These are phyloP conservation scores for Chironomus tepperi DNA, from an alignment of 1,140 invertebrate species.

Conservation along the genomic window DNA sequence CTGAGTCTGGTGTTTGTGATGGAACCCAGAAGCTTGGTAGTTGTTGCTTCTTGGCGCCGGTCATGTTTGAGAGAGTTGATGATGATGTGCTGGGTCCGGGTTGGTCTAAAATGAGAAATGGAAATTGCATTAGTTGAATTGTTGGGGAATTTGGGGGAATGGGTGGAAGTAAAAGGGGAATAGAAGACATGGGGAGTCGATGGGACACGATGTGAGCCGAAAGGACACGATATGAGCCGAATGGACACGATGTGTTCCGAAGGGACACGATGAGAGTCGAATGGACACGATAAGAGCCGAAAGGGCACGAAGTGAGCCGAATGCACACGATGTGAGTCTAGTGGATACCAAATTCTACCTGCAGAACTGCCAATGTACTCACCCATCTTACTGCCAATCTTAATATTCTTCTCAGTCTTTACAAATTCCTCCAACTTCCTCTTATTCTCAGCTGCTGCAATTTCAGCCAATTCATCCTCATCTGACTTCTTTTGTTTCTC, in stretches of 20 bases:
- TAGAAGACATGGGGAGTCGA: no score
- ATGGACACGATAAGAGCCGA: no score
- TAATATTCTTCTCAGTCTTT: constrained; percentile 43
- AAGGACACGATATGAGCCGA: no score
- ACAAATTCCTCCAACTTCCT: constrained; percentile 67
- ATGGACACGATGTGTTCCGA: no score
- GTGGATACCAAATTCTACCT: no score
- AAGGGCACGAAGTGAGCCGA: no score
- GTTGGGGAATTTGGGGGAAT: constrained; percentile 23
- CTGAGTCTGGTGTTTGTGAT: constrained; percentile 80
- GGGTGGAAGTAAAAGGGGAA: no score
- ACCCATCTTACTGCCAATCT: constrained; percentile 42
- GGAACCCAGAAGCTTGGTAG: constrained; percentile 98
- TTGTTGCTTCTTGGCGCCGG: constrained; percentile 51
- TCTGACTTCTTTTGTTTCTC: constrained; percentile 78
- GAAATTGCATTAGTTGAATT: constrained; percentile 29
- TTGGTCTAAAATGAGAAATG: neutral
- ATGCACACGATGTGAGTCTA: no score
- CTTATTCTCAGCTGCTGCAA: constrained; percentile 43
- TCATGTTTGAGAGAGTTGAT: constrained; percentile 66
- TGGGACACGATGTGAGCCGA: no score
- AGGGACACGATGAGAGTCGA: no score
- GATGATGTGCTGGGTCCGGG: constrained; percentile 29
- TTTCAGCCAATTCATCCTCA: constrained; percentile 46
- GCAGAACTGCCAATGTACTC: no score